Evolutionary conservation across 2,113 vertebrate genomes (phyloP).

Genomic region (Orientallactaga bullata): DNA sequence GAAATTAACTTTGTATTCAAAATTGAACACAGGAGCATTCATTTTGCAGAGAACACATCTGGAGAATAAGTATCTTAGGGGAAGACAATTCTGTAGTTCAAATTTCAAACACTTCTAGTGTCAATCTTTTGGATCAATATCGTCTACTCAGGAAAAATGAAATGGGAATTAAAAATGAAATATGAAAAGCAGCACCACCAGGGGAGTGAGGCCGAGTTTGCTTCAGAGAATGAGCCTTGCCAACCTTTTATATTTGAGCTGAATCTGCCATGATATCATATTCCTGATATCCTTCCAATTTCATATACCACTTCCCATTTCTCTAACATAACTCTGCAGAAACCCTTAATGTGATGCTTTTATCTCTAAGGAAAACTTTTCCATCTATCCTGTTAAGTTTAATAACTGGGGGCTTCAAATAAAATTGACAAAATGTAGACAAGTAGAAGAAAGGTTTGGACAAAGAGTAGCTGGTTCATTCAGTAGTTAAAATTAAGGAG

Average conservation of each 20-base stretch:
- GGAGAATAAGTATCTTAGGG: slow-evolving; percentile 58
- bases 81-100: slow-evolving; percentile 55
- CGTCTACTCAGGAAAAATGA: slow-evolving; percentile 40
- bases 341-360: not conserved
- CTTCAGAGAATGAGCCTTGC: not conserved
- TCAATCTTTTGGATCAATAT: slow-evolving; percentile 59
- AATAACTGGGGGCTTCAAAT: not conserved
- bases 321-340: not conserved
- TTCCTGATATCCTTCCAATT: not conserved
- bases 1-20: slow-evolving; percentile 72
- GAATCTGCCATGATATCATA: not conserved
- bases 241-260: not conserved
- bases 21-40: slow-evolving; percentile 53
- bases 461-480: not conserved
- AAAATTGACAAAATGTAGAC: slow-evolving; percentile 6
- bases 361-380: not conserved
- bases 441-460: not conserved
- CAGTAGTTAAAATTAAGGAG: not conserved
- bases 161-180: slow-evolving; percentile 45
- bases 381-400: not conserved
- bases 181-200: not conserved
- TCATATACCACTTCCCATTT: accelerated
- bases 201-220: not conserved
- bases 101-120: slow-evolving; percentile 53
- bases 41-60: slow-evolving; percentile 70